Conservation (phyloP, 2,797 vertebrate species). For the Cyclura pinguis region DNA sequence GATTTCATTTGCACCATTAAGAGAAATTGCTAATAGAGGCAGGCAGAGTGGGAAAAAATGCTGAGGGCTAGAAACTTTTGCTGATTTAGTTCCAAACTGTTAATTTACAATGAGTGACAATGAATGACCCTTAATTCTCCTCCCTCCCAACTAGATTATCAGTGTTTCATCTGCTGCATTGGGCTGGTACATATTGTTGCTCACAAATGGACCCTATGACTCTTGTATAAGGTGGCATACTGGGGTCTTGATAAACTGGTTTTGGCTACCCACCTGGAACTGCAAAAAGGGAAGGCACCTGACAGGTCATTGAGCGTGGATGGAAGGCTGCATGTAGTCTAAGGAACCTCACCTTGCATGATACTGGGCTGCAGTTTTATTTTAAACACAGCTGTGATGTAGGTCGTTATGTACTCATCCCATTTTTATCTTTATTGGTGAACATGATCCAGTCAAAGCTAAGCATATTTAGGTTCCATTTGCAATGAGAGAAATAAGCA, state of each 20-base stretch:
- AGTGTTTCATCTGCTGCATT: neutral
- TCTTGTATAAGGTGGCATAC: neutral
- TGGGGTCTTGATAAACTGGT: neutral
- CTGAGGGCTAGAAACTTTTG: neutral
- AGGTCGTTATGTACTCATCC: too few relatives aligned
- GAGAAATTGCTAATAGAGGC: neutral
- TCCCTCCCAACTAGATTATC: too few relatives aligned
- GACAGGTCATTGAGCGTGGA: neutral
- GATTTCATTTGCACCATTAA: neutral
- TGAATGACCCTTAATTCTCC: neutral
- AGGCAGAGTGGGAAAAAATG: neutral
- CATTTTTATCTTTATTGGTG: neutral
- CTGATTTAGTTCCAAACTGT: neutral
- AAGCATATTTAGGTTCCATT: neutral
- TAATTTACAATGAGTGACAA: neutral
- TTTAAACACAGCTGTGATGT: neutral
- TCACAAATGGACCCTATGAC: neutral
- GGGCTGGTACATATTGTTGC: neutral
- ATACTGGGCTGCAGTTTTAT: neutral
- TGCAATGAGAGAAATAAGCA: neutral
- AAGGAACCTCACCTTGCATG: neutral
- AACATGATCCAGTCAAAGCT: neutral
- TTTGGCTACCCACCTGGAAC: neutral
- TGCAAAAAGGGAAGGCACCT: neutral
- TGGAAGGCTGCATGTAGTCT: neutral